Conservation (phyloP, 37 sponge, comb jelly and placozoan genomes). For the Axinella damicornis region DNA sequence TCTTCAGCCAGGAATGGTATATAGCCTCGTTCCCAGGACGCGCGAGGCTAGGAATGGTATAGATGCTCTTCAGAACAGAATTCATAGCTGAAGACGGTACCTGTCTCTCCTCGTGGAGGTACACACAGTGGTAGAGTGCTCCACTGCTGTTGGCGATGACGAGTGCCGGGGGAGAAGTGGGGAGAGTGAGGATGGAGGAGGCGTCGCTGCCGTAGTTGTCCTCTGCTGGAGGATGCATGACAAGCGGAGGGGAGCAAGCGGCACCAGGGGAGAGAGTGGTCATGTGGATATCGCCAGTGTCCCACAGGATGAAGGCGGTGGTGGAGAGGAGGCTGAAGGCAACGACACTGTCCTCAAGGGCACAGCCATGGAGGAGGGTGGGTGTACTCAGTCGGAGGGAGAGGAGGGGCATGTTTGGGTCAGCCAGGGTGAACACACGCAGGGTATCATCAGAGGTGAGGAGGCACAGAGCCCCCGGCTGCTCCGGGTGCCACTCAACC, state of each 20-base stretch:
- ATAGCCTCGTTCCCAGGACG: too few species aligned
- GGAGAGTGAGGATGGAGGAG: conserved; percentile 36
- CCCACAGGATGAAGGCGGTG: conserved; percentile 34
- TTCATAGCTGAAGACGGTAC: neutral
- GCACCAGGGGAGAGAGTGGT: neutral
- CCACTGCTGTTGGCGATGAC: conserved; percentile 54
- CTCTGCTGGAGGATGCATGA: conserved; percentile 52
- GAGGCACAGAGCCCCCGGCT: conserved; percentile 8
- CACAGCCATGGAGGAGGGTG: neutral
- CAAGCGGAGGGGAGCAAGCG: conserved; percentile 7
- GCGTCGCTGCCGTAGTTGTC: conserved; percentile 50
- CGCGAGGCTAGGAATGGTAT: neutral
- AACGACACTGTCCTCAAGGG: conserved; percentile 32
- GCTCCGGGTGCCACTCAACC: conserved; percentile 33
- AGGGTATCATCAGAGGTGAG: conserved; percentile 57
- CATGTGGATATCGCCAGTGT: conserved; percentile 33
- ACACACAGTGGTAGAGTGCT: conserved; percentile 59
- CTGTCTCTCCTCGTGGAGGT: neutral
- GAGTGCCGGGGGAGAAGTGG: conserved; percentile 14
- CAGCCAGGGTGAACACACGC: conserved; percentile 30
- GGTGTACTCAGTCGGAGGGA: conserved; percentile 19
- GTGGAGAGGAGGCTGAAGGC: conserved; percentile 5
- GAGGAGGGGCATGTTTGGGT: conserved; percentile 29
- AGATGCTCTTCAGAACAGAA: neutral
- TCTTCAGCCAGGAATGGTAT: too few species aligned